Conservation (phyloP, 1,140 invertebrate species). For the Brachionus manjavacas region DNA sequence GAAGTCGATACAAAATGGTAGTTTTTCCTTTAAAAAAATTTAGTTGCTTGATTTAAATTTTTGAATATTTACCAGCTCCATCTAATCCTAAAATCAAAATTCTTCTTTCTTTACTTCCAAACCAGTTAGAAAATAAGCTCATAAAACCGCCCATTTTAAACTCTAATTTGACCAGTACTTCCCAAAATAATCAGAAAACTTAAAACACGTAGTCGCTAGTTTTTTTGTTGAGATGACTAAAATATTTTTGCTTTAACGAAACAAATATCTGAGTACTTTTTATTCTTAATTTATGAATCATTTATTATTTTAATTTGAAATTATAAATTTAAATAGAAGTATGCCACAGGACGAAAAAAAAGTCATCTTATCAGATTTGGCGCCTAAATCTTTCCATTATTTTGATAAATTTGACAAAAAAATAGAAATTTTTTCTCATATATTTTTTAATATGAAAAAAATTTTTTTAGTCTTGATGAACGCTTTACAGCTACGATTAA, state of each 20-base stretch:
- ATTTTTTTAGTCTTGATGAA: too few relatives aligned
- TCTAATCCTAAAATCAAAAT: conserved; percentile 96
- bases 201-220: conserved; percentile 26
- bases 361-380: not conserved
- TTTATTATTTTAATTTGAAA: conserved; percentile 21
- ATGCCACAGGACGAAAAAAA: not conserved
- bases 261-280: not conserved
- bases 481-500: too few relatives aligned
- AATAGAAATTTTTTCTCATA: not conserved
- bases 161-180: not conserved
- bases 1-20: conserved; percentile 92
- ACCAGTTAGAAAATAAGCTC: conserved; percentile 85
- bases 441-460: not conserved
- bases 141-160: conserved; percentile 74
- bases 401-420: too few relatives aligned
- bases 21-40: conserved; percentile 67
- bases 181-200: not conserved
- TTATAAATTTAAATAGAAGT: not conserved
- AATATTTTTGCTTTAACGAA: not conserved
- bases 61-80: conserved; percentile 61
- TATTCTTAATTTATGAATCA: conserved; percentile 1
- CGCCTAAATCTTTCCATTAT: too few relatives aligned
- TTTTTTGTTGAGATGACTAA: conserved; percentile 13
- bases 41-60: not conserved
- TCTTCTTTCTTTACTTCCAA: conserved; percentile 90